phyloP scores from a whole-genome alignment of 2,797 vertebrate genomes.

The Nothura maculosa region DNA sequence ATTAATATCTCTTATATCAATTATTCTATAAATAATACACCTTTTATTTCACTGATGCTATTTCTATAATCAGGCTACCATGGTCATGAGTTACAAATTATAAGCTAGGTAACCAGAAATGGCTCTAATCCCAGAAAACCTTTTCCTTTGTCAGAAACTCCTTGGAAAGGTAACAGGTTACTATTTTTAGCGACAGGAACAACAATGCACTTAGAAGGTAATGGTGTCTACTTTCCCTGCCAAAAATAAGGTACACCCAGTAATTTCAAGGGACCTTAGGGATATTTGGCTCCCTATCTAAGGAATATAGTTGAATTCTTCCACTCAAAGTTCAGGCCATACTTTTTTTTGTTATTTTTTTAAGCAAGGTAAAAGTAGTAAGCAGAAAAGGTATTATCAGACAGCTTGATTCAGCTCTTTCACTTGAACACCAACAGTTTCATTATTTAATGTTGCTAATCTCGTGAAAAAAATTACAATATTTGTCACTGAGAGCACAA shows the following conservation, averaged over 20 bases:
- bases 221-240: background rate
- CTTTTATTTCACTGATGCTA: background rate
- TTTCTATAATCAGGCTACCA: background rate
- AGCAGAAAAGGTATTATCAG: background rate
- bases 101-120: background rate
- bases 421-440: background rate
- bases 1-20: background rate
- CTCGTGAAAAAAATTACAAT: fast-evolving
- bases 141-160: background rate
- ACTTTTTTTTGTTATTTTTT: background rate
- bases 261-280: background rate
- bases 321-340: background rate
- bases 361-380: background rate
- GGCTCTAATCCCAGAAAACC: background rate
- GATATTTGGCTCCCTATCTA: background rate
- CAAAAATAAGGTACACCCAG: background rate
- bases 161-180: background rate
- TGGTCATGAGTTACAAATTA: background rate
- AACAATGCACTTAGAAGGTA: background rate
- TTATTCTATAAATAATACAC: no score
- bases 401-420: background rate
- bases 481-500: background rate
- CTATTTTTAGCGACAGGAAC: background rate
- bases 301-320: no score
- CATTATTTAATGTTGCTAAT: background rate